Evolutionary conservation across 2,888 invertebrate species (phyloP).

Genomic region (Macrosiphum euphorbiae): DNA sequence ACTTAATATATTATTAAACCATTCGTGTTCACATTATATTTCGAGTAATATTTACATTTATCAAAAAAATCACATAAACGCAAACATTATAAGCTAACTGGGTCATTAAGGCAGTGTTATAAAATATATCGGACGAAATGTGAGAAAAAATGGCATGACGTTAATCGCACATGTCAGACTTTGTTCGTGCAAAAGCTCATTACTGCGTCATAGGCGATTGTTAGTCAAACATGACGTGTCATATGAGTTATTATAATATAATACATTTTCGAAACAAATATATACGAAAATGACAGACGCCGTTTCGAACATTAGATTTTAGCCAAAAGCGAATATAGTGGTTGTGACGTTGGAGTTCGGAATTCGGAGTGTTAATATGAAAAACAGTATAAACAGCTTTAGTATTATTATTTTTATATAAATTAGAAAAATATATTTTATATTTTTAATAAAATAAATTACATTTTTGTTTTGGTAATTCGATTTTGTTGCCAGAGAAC

Average conservation of each 20-base stretch:
- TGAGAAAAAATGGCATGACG: slow-evolving; percentile 36
- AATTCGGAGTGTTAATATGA: neutral
- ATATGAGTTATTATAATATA: slow-evolving; percentile 12
- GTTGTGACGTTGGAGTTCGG: neutral
- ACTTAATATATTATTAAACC: slow-evolving; percentile 25
- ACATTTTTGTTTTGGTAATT: neutral
- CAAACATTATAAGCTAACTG: slow-evolving; percentile 52
- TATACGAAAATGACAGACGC: neutral
- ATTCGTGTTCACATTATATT: slow-evolving; percentile 47
- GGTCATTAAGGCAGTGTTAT: slow-evolving; percentile 54
- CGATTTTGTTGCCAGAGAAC: neutral
- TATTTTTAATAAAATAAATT: slow-evolving; percentile 8
- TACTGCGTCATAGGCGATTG: slow-evolving; percentile 5
- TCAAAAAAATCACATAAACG: slow-evolving; percentile 50
- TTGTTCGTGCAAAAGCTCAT: slow-evolving; percentile 59
- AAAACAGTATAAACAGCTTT: neutral
- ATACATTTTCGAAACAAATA: slow-evolving; percentile 1
- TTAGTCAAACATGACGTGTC: neutral
- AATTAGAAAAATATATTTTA: neutral
- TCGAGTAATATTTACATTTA: slow-evolving; percentile 44
- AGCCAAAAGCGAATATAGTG: neutral
- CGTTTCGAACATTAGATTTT: neutral
- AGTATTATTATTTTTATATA: neutral
- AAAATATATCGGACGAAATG: slow-evolving; percentile 29
- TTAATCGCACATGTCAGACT: slow-evolving; percentile 55